A percentile compares a stretch with the other conserved stretches of the same genome.
These are phyloP conservation scores for Aphelocoma californica DNA, from an alignment of 2,797 vertebrate genomes.

Conservation along the genomic window DNA sequence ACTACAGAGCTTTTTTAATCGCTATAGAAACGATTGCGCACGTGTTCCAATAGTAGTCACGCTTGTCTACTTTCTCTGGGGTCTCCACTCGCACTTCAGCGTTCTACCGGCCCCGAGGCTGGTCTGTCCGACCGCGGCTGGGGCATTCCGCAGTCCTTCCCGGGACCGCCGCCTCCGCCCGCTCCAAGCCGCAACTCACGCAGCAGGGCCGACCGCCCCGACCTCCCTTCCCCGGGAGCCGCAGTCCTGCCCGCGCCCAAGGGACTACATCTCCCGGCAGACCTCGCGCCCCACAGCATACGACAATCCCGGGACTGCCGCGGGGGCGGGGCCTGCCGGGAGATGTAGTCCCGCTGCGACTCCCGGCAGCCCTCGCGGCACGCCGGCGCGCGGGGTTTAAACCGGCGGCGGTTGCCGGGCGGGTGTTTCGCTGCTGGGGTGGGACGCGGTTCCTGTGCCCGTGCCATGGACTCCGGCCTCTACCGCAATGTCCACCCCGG, in stretches of 20 bases:
- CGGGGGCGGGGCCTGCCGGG: background rate
- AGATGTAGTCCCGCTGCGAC: background rate
- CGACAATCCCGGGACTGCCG: rapidly evolving
- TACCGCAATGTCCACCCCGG: background rate
- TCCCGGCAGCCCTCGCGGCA: conserved; percentile 37
- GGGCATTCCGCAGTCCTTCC: rapidly evolving
- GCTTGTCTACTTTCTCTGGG: rapidly evolving
- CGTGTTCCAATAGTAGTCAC: too few species aligned
- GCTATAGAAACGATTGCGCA: too few species aligned
- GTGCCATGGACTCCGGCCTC: background rate
- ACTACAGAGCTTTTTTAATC: too few species aligned
- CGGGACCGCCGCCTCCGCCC: rapidly evolving
- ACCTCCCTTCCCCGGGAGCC: rapidly evolving
- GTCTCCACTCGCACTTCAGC: rapidly evolving
- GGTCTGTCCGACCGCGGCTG: rapidly evolving
- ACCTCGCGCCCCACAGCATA: rapidly evolving
- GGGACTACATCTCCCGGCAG: background rate
- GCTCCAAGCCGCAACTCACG: rapidly evolving
- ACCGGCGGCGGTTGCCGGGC: background rate
- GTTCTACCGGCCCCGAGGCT: rapidly evolving
- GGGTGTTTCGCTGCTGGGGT: rapidly evolving
- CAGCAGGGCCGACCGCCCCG: rapidly evolving
- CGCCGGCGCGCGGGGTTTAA: conserved; percentile 50
- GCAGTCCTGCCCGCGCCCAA: rapidly evolving
- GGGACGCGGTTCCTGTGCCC: rapidly evolving